A percentile compares a stretch with the other conserved stretches of the same genome.
phyloP scores from a whole-genome alignment of 1,140 invertebrate genomes.

The Tetraneura akinire region DNA sequence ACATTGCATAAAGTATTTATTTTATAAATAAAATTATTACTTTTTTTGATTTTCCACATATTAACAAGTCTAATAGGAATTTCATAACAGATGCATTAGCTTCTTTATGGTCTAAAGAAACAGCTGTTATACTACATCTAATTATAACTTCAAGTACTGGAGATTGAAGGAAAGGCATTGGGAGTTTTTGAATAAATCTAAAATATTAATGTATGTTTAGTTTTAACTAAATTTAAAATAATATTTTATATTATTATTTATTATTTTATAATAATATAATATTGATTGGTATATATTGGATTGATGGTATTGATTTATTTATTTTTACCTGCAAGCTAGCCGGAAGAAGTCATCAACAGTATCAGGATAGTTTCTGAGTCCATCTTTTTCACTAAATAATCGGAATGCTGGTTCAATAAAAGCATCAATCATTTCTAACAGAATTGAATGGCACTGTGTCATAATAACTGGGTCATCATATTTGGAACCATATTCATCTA shows the following conservation, averaged over 20 bases:
- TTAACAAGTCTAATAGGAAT: slow-evolving; percentile 81
- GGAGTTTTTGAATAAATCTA: slow-evolving; percentile 84
- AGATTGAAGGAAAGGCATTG: slow-evolving; percentile 76
- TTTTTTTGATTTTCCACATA: slow-evolving; percentile 65
- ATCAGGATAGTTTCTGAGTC: slow-evolving; percentile 89
- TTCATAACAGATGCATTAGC: slow-evolving; percentile 96
- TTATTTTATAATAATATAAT: no score
- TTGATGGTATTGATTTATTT: no score
- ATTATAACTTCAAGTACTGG: slow-evolving; percentile 64
- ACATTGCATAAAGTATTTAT: neutral
- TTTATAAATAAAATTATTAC: slow-evolving; percentile 56
- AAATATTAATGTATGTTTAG: slow-evolving; percentile 52
- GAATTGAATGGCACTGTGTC: slow-evolving; percentile 52
- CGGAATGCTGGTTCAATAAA: slow-evolving; percentile 84
- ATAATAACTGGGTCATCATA: slow-evolving; percentile 67
- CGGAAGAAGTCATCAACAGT: slow-evolving; percentile 97
- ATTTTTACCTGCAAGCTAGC: slow-evolving; percentile 73
- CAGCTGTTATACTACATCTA: slow-evolving; percentile 78
- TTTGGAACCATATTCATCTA: slow-evolving; percentile 87
- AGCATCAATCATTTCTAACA: slow-evolving; percentile 85
- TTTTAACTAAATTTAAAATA: slow-evolving; percentile 18
- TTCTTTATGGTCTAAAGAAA: slow-evolving; percentile 88
- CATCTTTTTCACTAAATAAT: slow-evolving; percentile 73
- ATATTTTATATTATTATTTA: neutral
- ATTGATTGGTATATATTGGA: no score